A percentile compares a stretch with the other conserved stretches of the same genome.
These are phyloP conservation scores for Tubulanus polymorphus DNA, from an alignment of 2,888 invertebrate species.

Conservation along the genomic window DNA sequence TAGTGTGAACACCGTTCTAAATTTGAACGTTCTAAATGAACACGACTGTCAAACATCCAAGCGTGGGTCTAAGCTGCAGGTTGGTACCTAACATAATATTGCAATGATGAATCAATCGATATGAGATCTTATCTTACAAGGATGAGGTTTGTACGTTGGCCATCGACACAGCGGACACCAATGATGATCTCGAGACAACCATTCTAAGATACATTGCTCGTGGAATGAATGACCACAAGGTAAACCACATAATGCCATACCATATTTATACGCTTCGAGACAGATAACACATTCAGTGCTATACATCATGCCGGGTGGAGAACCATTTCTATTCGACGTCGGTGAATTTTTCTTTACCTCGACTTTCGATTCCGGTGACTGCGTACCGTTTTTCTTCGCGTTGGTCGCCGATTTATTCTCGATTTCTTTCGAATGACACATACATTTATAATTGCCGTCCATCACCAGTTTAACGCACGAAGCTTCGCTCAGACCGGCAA, in stretches of 20 bases:
- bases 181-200: constrained; percentile 58
- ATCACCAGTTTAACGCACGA: constrained; percentile 27
- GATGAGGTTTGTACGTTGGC: constrained; percentile 55
- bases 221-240: constrained; percentile 59
- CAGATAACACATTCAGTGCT: constrained; percentile 57
- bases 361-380: constrained; percentile 1
- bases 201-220: constrained; percentile 56
- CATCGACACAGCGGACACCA: constrained; percentile 59
- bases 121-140: too few species aligned
- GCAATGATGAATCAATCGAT: too few species aligned
- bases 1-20: too few species aligned
- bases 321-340: not conserved
- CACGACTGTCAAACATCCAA: too few species aligned
- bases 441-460: constrained; percentile 32
- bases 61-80: too few species aligned
- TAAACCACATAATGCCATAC: constrained; percentile 54
- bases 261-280: constrained; percentile 53
- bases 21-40: too few species aligned
- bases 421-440: constrained; percentile 17
- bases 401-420: constrained; percentile 1
- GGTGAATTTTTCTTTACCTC: not conserved
- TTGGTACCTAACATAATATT: too few species aligned
- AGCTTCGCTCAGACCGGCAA: not conserved
- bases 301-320: constrained; percentile 48
- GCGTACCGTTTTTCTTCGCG: not conserved